These are phyloP conservation scores for Tetropium fuscum DNA, from an alignment of 2,888 invertebrate genomes.

Conservation along the genomic window DNA sequence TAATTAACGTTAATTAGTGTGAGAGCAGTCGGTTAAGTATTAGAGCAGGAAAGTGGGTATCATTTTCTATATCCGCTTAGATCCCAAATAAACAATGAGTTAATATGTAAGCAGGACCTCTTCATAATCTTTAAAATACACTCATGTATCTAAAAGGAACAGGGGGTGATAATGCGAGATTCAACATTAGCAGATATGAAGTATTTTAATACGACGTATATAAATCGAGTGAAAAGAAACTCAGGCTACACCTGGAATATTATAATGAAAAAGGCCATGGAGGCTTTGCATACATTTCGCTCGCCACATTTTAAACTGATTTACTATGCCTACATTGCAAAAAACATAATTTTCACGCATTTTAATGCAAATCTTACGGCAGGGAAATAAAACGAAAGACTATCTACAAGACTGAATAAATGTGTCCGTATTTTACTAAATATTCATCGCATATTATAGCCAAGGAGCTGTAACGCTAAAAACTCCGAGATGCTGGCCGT, in stretches of 20 bases:
- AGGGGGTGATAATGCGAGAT: neutral
- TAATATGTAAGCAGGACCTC: constrained; percentile 8
- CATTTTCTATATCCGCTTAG: constrained; percentile 10
- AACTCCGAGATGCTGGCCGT: no score
- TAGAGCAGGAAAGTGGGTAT: constrained; percentile 9
- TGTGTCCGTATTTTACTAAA: no score
- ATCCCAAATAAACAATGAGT: constrained; percentile 14
- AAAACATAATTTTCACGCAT: no score
- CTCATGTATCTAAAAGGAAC: neutral
- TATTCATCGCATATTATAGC: no score
- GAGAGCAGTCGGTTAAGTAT: constrained; percentile 16
- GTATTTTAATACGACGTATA: constrained; percentile 5
- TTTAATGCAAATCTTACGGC: no score
- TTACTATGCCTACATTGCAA: no score
- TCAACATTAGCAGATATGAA: constrained; percentile 2
- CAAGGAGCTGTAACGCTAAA: no score
- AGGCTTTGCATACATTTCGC: neutral
- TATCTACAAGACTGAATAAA: no score
- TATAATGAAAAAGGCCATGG: neutral
- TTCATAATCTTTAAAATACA: constrained; percentile 13
- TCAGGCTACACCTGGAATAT: neutral
- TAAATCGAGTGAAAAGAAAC: neutral
- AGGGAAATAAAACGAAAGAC: no score
- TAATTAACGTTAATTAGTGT: no score
- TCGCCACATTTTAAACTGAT: neutral